Evolutionary conservation across 1,140 invertebrate genomes (phyloP), one percentile per base, ranked within the genome.

Genomic region (Magallana ariakensis): DNA sequence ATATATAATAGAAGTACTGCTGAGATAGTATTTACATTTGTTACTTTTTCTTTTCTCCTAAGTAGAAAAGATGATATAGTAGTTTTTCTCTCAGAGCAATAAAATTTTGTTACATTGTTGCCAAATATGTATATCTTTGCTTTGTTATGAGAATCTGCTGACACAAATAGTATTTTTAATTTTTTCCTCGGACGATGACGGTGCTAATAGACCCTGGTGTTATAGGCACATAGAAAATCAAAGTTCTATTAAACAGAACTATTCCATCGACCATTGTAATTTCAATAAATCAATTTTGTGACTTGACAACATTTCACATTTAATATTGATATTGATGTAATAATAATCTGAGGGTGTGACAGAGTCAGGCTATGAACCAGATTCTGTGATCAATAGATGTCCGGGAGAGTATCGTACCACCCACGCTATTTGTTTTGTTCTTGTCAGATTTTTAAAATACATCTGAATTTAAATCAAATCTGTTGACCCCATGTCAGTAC

Each of bases 71-170:
- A 26, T 26, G 22, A 46, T 46, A 4, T 46, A 46, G 33, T 46
- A 75, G 66, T 75, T 75, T 62, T 75, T 75, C 66, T 46, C 66
- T 75, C 66, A 75, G 26, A 75, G 66, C 66, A 75, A 75, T 75
- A 75, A 75, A 33, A 26, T 75, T 46, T 75, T 75, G 66, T 75
- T 75, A 75, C 66, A 75, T 75, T 75, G 66, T 75, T 75, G 66
- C 66, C 66, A 75, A 75, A 75, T 75, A 75, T 75, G 22, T 75
- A 75, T 75, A 19, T 75, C 26, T 75, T 75, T 75, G 66, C 66
- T 75, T 75, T 70, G n/a, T 19, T 70, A 10, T 22, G 33, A 75
- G 66, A 75, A 75, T 75, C 66, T 75, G 66, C 66, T 75, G 66
- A 75, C 66, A 75, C 66, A 75, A 75, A 75, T 75, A 75, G 66